A percentile compares a stretch with the other conserved stretches of the same genome.
phyloP scores from a whole-genome alignment of 2,797 vertebrate genomes.

The Acanthis flammea region DNA sequence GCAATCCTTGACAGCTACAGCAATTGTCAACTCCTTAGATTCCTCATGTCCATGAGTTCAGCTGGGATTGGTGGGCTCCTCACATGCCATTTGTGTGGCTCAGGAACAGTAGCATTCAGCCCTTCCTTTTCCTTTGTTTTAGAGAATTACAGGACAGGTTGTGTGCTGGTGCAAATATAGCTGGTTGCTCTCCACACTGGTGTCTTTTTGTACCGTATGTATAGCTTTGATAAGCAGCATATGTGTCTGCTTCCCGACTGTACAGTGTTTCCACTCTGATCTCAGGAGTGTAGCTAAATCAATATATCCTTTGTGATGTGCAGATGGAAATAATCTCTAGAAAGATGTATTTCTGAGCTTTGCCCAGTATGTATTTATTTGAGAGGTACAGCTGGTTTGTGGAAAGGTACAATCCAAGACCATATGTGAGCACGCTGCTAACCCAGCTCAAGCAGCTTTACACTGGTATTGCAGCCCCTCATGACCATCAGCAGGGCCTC shows the following conservation, averaged over 20 bases:
- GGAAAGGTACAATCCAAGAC: slow-evolving; percentile 44
- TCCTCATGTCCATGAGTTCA: neutral
- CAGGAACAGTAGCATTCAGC: slow-evolving; percentile 1
- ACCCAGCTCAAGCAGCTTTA: slow-evolving; percentile 1
- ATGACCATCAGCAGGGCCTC: neutral
- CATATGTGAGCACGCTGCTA: neutral
- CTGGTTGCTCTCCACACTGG: neutral
- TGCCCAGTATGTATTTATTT: slow-evolving; percentile 32
- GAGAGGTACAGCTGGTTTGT: slow-evolving; percentile 55
- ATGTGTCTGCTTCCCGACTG: slow-evolving; percentile 30
- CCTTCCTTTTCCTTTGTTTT: slow-evolving; percentile 51
- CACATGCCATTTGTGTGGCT: neutral
- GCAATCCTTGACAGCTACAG: neutral
- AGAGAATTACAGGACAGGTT: slow-evolving; percentile 12
- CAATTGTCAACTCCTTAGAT: neutral
- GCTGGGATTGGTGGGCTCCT: neutral
- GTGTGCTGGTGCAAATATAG: slow-evolving; percentile 15
- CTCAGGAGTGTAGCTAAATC: slow-evolving; percentile 61
- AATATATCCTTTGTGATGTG: slow-evolving; percentile 61
- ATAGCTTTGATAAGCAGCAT: slow-evolving; percentile 57
- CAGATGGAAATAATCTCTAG: slow-evolving; percentile 68
- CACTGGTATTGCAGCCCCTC: rapidly evolving
- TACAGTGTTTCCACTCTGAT: slow-evolving; percentile 58
- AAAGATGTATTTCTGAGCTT: slow-evolving; percentile 61
- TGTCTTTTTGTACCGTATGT: slow-evolving; percentile 21